These are phyloP conservation scores for Drosophila yakuba DNA, from an alignment of 1,140 invertebrate species.

Conservation along the genomic window DNA sequence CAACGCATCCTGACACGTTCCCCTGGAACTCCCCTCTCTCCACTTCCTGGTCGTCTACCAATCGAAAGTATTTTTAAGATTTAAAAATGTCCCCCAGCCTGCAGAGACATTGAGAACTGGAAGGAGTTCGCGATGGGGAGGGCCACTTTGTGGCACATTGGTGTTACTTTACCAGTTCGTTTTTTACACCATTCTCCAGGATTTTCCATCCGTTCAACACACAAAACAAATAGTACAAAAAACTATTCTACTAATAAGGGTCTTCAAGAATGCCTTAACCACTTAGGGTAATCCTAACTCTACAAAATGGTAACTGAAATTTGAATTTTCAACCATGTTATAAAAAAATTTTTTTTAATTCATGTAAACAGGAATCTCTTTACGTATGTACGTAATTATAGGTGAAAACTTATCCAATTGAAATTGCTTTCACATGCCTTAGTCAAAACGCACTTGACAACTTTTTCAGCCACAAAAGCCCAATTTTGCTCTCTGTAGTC, in stretches of 20 bases:
- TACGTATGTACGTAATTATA: too few species aligned
- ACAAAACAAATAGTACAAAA: neutral
- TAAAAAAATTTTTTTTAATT: too few species aligned
- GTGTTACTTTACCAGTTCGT: slow-evolving; percentile 51
- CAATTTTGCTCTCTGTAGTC: slow-evolving; percentile 7
- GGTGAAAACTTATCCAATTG: neutral
- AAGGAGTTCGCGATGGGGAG: neutral
- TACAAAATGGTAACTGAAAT: too few species aligned
- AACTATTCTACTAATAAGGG: too few species aligned
- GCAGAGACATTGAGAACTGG: slow-evolving; percentile 39
- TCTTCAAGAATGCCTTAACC: too few species aligned
- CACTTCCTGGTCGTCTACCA: neutral
- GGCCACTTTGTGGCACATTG: slow-evolving; percentile 65
- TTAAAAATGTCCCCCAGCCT: slow-evolving; percentile 60
- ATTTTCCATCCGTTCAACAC: neutral
- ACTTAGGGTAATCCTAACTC: too few species aligned
- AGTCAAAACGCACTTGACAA: neutral
- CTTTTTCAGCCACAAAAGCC: neutral
- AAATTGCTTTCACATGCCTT: neutral
- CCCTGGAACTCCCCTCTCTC: slow-evolving; percentile 1
- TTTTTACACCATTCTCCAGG: slow-evolving; percentile 3
- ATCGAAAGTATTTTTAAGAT: slow-evolving; percentile 68
- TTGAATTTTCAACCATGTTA: too few species aligned
- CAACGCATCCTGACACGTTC: slow-evolving; percentile 63
- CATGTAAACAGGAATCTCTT: too few species aligned